Evolutionary conservation across 2,888 invertebrate genomes (phyloP).

Genomic region (Sesamia inferens): DNA sequence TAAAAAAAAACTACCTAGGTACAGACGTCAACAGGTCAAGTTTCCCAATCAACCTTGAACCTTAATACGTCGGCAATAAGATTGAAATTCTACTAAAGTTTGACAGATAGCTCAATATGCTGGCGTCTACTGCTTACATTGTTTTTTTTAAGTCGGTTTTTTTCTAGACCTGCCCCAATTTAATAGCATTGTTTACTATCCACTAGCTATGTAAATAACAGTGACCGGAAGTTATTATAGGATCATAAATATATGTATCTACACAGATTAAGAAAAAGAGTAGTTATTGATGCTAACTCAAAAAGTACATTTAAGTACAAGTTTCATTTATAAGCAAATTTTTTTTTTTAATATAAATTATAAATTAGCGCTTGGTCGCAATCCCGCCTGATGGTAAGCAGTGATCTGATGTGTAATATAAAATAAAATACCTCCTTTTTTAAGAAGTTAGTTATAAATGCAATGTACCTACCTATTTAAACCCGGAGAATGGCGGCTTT

Average conservation of each 20-base stretch:
- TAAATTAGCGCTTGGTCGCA: no score
- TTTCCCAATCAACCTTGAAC: no score
- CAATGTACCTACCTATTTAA: background rate
- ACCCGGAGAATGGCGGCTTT: background rate
- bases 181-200: background rate
- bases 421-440: background rate
- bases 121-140: no score
- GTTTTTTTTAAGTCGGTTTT: background rate
- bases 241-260: background rate
- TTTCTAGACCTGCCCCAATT: background rate
- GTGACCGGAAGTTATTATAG: background rate
- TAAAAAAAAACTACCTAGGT: no score
- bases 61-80: no score
- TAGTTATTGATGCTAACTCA: background rate
- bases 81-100: no score
- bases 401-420: no score
- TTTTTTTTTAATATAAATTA: no score
- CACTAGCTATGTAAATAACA: background rate
- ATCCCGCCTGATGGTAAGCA: no score
- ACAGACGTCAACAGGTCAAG: no score
- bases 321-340: no score
- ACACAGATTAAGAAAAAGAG: background rate
- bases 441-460: constrained; percentile 3
- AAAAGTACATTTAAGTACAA: background rate
- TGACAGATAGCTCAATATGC: no score